A percentile compares a stretch with the other conserved stretches of the same genome.
These are phyloP conservation scores for Ptychoptera contaminata DNA, from an alignment of 2,888 invertebrate genomes.

Conservation along the genomic window DNA sequence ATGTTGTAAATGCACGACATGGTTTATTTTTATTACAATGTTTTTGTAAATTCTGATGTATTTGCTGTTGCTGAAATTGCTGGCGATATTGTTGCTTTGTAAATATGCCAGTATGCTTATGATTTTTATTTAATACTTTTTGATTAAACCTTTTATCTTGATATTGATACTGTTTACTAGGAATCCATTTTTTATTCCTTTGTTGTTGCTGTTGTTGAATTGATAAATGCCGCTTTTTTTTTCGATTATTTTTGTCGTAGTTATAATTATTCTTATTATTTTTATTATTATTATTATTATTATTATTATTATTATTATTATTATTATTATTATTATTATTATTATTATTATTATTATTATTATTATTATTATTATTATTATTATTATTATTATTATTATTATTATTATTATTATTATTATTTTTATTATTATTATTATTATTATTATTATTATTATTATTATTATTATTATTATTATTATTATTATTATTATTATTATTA, in stretches of 20 bases:
- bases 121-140: background rate
- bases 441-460: too few species aligned
- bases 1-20: constrained; percentile 18
- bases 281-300: constrained; percentile 2
- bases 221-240: background rate
- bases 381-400: too few species aligned
- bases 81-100: background rate
- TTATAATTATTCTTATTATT: constrained; percentile 1
- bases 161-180: constrained; percentile 10
- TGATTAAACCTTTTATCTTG: constrained; percentile 17
- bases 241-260: constrained; percentile 1
- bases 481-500: too few species aligned
- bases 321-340: background rate
- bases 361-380: background rate
- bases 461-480: too few species aligned
- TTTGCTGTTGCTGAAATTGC: background rate
- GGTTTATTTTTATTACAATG: background rate
- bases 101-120: too few species aligned
- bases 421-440: too few species aligned
- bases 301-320: background rate
- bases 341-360: constrained; percentile 2
- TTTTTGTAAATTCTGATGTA: too few species aligned
- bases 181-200: constrained; percentile 3
- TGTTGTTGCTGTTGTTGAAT: constrained; percentile 1
- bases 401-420: too few species aligned